Conservation (phyloP, 2,797 vertebrate genomes). For the Bradypus variegatus region DNA sequence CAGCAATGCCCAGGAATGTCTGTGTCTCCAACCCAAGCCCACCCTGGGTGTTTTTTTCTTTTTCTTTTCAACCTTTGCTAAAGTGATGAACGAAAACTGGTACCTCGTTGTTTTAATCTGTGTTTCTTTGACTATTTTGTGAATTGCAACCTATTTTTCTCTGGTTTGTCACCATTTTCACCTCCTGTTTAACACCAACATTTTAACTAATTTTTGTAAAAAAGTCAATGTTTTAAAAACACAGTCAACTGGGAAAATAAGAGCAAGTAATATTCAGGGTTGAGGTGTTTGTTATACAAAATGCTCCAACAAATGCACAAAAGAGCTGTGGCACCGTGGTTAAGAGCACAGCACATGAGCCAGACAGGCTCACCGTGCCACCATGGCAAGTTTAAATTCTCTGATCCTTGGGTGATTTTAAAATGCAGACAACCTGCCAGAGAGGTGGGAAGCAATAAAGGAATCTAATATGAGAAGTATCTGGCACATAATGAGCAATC, state of each 20-base stretch:
- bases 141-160: not conserved
- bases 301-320: not conserved
- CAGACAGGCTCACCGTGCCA: not conserved
- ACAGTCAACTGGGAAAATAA: not conserved
- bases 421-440: not conserved
- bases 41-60: not conserved
- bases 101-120: not conserved
- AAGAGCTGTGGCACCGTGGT: not conserved
- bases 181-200: not conserved
- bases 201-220: not conserved
- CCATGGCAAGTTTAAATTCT: not conserved
- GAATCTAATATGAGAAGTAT: not conserved
- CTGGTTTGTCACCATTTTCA: not conserved
- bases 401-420: not conserved
- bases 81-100: not conserved
- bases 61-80: not conserved
- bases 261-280: not conserved
- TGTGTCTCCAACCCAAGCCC: not conserved
- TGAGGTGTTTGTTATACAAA: not conserved
- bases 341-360: not conserved
- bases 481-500: not conserved
- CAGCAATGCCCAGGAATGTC: rapidly evolving
- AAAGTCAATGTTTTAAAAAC: not conserved
- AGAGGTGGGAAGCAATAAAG: not conserved
- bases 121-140: not conserved